phyloP scores from a whole-genome alignment of 2,888 invertebrate genomes.

The Drosophila macrothrix region DNA sequence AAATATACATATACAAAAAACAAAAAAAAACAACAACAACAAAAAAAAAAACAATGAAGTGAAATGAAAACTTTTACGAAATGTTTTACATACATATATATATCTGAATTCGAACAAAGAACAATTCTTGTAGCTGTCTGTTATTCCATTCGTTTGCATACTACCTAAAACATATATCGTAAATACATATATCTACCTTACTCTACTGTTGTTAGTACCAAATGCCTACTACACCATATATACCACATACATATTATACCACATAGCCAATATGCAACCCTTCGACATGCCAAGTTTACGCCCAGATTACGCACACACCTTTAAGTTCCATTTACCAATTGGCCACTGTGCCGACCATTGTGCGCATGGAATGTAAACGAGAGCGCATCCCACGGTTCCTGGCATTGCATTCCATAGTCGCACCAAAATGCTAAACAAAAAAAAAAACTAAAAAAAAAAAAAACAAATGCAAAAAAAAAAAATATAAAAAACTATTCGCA shows the following conservation, averaged over 20 bases:
- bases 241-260: conserved; percentile 24
- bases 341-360: conserved; percentile 55
- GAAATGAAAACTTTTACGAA: conserved; percentile 36
- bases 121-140: conserved; percentile 82
- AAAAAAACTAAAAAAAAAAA: conserved; percentile 11
- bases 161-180: conserved; percentile 24
- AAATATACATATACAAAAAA: conserved; percentile 10
- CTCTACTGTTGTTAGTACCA: conserved; percentile 20
- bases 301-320: conserved; percentile 34
- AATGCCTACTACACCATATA: conserved; percentile 25
- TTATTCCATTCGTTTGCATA: conserved; percentile 76
- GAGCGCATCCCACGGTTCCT: conserved; percentile 43
- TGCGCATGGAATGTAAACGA: conserved; percentile 72
- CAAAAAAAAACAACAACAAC: conserved; percentile 3
- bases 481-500: conserved; percentile 29
- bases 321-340: conserved; percentile 53
- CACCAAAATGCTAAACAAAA: conserved; percentile 37
- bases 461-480: conserved; percentile 11
- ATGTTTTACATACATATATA: conserved; percentile 21
- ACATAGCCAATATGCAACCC: conserved; percentile 43
- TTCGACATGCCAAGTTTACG: conserved; percentile 38
- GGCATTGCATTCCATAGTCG: conserved; percentile 42
- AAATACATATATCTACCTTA: conserved; percentile 25
- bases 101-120: conserved; percentile 45
- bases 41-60: conserved; percentile 21